These are phyloP conservation scores for Ochotona curzoniae DNA, from an alignment of 2,113 vertebrate species.

Conservation along the genomic window DNA sequence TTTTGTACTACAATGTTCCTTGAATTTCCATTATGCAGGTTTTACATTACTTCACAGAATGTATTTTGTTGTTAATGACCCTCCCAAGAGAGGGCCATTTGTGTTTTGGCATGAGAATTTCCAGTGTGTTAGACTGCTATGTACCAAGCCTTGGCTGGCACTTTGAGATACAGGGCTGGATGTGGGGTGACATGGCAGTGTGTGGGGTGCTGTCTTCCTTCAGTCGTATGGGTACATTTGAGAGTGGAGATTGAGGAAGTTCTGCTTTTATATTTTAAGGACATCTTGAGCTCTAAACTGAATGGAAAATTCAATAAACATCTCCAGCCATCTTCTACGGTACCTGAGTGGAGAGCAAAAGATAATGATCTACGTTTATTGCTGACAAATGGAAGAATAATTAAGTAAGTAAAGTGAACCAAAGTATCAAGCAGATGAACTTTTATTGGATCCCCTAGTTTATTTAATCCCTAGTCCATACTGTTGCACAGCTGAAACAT, in stretches of 20 bases:
- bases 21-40: background rate
- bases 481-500: background rate
- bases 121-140: background rate
- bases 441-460: background rate
- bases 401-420: slow-evolving; percentile 88
- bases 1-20: background rate
- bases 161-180: background rate
- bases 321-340: slow-evolving; percentile 93
- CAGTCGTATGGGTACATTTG: background rate
- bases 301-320: slow-evolving; percentile 95
- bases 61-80: background rate
- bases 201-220: background rate
- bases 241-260: slow-evolving; percentile 44
- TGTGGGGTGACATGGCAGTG: background rate
- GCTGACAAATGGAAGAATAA: slow-evolving; percentile 96
- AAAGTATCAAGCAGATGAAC: background rate
- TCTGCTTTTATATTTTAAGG: slow-evolving; percentile 86
- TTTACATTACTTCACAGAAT: background rate
- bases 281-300: slow-evolving; percentile 90
- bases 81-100: background rate
- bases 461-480: background rate
- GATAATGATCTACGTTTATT: slow-evolving; percentile 94
- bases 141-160: background rate
- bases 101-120: background rate
- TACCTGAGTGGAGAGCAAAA: slow-evolving; percentile 90